Evolutionary conservation across 2,113 vertebrate genomes (phyloP).

Genomic region (Puffinus mauretanicus): DNA sequence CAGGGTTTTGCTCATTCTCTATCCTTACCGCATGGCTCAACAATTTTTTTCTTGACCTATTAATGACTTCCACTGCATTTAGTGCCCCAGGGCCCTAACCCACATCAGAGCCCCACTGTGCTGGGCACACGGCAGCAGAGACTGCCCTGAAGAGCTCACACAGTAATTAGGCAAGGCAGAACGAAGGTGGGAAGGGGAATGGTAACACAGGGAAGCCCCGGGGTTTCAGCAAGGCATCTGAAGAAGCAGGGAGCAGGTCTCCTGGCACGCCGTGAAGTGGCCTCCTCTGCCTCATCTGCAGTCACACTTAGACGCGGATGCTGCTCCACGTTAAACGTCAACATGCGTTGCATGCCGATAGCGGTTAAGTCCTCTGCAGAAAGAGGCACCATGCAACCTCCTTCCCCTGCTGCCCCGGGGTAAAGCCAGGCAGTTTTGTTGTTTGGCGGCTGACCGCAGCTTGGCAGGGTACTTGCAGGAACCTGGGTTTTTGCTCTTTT

Average conservation of each 20-base stretch:
- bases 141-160: neutral
- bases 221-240: neutral
- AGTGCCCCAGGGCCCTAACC: neutral
- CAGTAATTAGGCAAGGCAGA: neutral
- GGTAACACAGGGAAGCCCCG: neutral
- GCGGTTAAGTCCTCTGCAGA: neutral
- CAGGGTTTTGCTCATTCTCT: neutral
- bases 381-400: rapidly evolving
- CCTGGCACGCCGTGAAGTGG: rapidly evolving
- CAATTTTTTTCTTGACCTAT: neutral
- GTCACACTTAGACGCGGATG: neutral
- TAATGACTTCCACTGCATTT: neutral
- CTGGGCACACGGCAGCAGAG: neutral
- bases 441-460: neutral
- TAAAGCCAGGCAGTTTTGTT: neutral
- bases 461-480: neutral
- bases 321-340: neutral
- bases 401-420: rapidly evolving
- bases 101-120: neutral
- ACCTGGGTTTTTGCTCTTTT: neutral
- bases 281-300: neutral
- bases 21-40: neutral
- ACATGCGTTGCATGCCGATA: rapidly evolving
- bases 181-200: neutral
- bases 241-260: neutral